Evolutionary conservation across 2,113 vertebrate genomes (phyloP).

Genomic region (Aythya baeri): DNA sequence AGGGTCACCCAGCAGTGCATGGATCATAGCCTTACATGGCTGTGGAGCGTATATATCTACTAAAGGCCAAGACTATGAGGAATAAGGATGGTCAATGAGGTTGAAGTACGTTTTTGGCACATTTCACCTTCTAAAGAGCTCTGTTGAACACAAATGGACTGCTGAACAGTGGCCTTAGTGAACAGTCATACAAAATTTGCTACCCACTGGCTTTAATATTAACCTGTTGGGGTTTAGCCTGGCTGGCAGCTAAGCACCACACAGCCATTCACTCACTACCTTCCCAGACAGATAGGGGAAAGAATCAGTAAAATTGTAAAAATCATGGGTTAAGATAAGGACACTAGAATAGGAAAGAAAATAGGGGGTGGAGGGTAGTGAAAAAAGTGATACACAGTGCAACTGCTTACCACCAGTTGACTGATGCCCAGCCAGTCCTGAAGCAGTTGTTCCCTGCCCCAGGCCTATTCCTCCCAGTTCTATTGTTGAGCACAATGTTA

Average conservation of each 20-base stretch:
- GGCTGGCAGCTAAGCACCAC: background rate
- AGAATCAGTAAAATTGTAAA: background rate
- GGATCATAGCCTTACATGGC: background rate
- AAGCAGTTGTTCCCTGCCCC: background rate
- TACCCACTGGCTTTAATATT: background rate
- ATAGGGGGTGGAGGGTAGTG: background rate
- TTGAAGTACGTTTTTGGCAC: background rate
- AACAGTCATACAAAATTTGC: background rate
- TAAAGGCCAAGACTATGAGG: background rate
- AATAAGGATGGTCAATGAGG: background rate
- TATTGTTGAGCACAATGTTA: background rate
- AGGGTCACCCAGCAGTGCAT: background rate
- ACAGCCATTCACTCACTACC: background rate
- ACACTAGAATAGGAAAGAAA: background rate
- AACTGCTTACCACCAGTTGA: background rate
- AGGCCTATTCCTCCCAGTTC: background rate
- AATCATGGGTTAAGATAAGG: background rate
- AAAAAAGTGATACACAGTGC: background rate
- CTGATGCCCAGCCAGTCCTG: background rate
- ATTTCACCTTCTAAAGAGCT: background rate
- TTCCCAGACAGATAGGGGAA: background rate
- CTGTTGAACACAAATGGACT: background rate
- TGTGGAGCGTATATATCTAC: accelerated
- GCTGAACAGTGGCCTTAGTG: background rate
- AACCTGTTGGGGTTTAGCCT: background rate